Evolutionary conservation across 2,113 vertebrate species (phyloP).

Genomic region (Procavia capensis): DNA sequence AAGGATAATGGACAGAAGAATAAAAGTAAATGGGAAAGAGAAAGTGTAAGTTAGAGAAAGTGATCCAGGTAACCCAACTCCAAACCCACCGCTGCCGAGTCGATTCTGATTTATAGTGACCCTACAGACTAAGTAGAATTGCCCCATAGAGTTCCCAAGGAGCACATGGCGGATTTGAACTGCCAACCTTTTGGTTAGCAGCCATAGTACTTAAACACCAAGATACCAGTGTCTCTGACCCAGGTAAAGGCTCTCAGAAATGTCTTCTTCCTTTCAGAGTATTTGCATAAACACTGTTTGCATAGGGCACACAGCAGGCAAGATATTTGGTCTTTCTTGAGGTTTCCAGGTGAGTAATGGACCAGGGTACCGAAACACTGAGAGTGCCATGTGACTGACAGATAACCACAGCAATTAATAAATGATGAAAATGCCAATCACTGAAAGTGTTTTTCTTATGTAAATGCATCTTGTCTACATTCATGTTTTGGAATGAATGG

Average conservation of each 20-base stretch:
- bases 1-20: neutral
- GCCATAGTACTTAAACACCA: too few species aligned
- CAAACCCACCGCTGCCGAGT: too few species aligned
- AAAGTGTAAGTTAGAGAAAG: neutral
- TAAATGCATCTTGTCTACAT: accelerated
- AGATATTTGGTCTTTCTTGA: neutral
- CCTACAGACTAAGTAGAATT: too few species aligned
- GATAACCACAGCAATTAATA: neutral
- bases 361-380: neutral
- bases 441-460: neutral
- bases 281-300: neutral
- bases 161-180: too few species aligned
- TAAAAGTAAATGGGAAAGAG: too few species aligned
- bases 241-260: neutral
- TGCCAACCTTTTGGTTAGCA: too few species aligned
- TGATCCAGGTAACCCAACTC: neutral
- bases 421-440: neutral
- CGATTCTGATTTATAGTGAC: too few species aligned
- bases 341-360: neutral
- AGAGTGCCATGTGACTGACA: neutral
- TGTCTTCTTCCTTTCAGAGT: neutral
- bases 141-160: too few species aligned
- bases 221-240: too few species aligned
- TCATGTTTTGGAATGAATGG: neutral
- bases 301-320: neutral